Conservation (phyloP, 2,113 vertebrate genomes). For the Astatoreochromis straeleni region DNA sequence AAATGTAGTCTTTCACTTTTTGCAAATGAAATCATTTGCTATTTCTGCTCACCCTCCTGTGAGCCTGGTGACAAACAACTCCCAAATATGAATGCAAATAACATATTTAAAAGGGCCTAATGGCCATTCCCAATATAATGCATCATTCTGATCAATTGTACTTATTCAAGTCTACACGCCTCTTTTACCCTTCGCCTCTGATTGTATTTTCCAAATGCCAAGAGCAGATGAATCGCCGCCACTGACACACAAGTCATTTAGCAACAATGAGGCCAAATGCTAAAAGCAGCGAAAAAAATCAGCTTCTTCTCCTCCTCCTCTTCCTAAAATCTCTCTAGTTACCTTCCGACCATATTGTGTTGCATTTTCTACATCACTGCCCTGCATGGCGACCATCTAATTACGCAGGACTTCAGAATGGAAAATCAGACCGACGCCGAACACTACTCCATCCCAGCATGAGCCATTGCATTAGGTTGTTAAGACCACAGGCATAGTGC, state of each 20-base stretch:
- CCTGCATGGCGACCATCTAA: conserved; percentile 7
- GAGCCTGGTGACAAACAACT: conserved; percentile 39
- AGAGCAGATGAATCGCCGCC: conserved; percentile 44
- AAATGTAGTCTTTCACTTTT: conserved; percentile 24
- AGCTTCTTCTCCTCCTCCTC: neutral
- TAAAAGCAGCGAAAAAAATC: conserved; percentile 28
- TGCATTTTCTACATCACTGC: neutral
- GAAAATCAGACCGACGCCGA: neutral
- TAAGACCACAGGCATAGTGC: conserved; percentile 16
- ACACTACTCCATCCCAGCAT: neutral
- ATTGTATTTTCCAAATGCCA: conserved; percentile 71
- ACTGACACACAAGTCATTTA: conserved; percentile 55
- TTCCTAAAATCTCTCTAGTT: neutral
- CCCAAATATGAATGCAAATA: conserved; percentile 53
- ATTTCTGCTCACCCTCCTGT: conserved; percentile 24
- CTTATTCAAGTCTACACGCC: conserved; percentile 50
- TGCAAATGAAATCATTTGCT: conserved; percentile 49
- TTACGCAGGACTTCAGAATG: conserved; percentile 13
- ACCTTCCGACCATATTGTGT: neutral
- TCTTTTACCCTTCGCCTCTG: conserved; percentile 54
- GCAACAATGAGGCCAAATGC: conserved; percentile 57
- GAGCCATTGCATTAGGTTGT: conserved; percentile 9
- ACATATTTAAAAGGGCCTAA: conserved; percentile 57
- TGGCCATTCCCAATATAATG: conserved; percentile 49
- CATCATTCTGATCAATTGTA: conserved; percentile 69